Conservation (phyloP, 2,113 vertebrate species). For the Melanotaenia duboulayi region DNA sequence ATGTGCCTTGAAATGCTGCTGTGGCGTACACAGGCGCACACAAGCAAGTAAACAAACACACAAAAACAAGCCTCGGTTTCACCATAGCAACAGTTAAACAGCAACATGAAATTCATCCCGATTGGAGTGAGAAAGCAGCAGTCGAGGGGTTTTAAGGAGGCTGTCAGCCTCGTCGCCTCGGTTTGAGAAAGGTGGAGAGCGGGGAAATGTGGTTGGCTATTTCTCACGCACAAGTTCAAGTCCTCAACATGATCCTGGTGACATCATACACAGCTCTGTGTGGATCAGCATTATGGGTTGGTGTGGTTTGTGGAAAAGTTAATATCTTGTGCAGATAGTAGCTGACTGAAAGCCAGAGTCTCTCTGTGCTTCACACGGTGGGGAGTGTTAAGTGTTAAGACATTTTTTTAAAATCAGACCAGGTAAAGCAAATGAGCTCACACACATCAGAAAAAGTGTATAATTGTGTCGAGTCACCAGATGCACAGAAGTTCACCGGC, state of each 20-base stretch:
- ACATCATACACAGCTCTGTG: slow-evolving; percentile 2
- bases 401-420: not conserved
- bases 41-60: slow-evolving; percentile 46
- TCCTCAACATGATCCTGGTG: slow-evolving; percentile 35
- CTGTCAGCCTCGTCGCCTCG: slow-evolving; percentile 6
- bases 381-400: slow-evolving; percentile 28
- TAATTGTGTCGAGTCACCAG: slow-evolving; percentile 48
- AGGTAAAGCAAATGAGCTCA: slow-evolving; percentile 20
- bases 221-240: not conserved
- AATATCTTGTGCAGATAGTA: slow-evolving; percentile 48
- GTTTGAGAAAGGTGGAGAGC: not conserved
- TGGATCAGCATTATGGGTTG: not conserved
- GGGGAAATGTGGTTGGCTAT: not conserved
- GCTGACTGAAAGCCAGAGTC: slow-evolving; percentile 30
- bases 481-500: slow-evolving; percentile 19
- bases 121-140: slow-evolving; percentile 14
- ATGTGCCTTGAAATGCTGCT: slow-evolving; percentile 50
- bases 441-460: slow-evolving; percentile 20
- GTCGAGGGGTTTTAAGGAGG: slow-evolving; percentile 4
- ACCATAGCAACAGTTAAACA: slow-evolving; percentile 69
- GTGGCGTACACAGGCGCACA: not conserved
- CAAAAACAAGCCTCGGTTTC: slow-evolving; percentile 38
- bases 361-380: slow-evolving; percentile 9
- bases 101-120: slow-evolving; percentile 43
- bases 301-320: slow-evolving; percentile 2